Evolutionary conservation across 2,797 vertebrate species (phyloP).

Genomic region (Notolabrus celidotus): DNA sequence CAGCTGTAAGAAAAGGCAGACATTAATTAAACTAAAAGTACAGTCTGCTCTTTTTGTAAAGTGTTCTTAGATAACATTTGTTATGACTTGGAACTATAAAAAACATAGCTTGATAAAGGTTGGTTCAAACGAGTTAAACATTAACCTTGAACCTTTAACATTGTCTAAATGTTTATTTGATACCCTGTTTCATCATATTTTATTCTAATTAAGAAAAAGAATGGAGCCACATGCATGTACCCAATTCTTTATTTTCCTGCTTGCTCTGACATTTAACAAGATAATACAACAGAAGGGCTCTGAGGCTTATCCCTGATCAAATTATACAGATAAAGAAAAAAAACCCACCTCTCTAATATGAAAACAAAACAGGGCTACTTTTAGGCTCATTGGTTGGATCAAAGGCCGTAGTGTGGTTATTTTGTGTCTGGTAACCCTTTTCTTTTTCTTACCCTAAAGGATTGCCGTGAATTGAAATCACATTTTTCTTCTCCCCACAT

Average conservation of each 20-base stretch:
- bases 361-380: not conserved
- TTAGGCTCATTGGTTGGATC: not conserved
- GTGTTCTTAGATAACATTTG: too few relatives aligned
- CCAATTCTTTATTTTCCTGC: not conserved
- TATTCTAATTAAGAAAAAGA: not conserved
- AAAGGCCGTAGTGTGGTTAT: not conserved
- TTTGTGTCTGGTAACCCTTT: not conserved
- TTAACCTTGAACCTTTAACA: too few relatives aligned
- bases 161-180: not conserved
- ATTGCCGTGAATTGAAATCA: conserved; percentile 5
- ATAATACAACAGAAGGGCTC: not conserved
- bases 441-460: not conserved
- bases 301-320: not conserved
- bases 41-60: too few relatives aligned
- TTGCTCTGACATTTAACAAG: not conserved
- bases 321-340: conserved; percentile 2
- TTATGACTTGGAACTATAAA: too few relatives aligned
- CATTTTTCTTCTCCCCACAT: not conserved
- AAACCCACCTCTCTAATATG: not conserved
- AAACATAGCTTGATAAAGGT: too few relatives aligned
- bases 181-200: not conserved
- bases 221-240: not conserved
- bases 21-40: too few relatives aligned
- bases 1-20: too few relatives aligned
- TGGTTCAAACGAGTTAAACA: not conserved